phyloP scores from a whole-genome alignment of 2,888 invertebrate species.

The Tetragonula carbonaria region DNA sequence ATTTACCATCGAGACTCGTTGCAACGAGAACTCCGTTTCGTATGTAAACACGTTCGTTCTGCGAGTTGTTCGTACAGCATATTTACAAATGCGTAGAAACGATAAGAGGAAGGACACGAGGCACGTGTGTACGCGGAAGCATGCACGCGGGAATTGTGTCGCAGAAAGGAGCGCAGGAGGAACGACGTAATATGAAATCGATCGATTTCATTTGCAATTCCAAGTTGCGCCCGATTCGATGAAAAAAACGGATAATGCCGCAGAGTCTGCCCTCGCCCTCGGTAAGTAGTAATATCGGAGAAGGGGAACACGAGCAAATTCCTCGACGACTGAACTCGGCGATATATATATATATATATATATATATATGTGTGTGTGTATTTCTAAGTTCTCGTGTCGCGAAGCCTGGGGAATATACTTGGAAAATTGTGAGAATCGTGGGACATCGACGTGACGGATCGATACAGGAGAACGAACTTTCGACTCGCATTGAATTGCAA shows the following conservation, averaged over 20 bases:
- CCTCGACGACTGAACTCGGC: neutral
- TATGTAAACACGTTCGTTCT: slow-evolving; percentile 38
- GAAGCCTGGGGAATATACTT: neutral
- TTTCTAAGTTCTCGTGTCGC: too few relatives aligned
- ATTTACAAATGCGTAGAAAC: slow-evolving; percentile 21
- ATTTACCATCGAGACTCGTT: slow-evolving; percentile 8
- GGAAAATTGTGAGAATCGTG: neutral
- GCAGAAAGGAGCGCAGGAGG: neutral
- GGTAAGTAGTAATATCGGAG: too few relatives aligned
- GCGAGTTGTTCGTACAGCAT: neutral
- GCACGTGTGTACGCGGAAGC: neutral
- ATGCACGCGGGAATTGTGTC: neutral
- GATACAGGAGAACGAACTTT: neutral
- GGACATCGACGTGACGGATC: neutral
- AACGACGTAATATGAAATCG: neutral
- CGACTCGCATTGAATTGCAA: slow-evolving; percentile 6
- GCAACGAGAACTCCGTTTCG: slow-evolving; percentile 4
- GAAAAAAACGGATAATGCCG: too few relatives aligned
- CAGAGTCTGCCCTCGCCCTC: too few relatives aligned
- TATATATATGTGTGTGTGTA: too few relatives aligned
- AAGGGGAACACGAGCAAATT: neutral
- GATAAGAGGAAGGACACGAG: neutral
- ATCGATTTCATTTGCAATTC: neutral
- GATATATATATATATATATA: too few relatives aligned
- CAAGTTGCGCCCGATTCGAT: neutral